Percentiles rank a stretch among this genome's conserved stretches.
Evolutionary conservation across 2,797 vertebrate species (phyloP).

Genomic region (Streptopelia turtur): DNA sequence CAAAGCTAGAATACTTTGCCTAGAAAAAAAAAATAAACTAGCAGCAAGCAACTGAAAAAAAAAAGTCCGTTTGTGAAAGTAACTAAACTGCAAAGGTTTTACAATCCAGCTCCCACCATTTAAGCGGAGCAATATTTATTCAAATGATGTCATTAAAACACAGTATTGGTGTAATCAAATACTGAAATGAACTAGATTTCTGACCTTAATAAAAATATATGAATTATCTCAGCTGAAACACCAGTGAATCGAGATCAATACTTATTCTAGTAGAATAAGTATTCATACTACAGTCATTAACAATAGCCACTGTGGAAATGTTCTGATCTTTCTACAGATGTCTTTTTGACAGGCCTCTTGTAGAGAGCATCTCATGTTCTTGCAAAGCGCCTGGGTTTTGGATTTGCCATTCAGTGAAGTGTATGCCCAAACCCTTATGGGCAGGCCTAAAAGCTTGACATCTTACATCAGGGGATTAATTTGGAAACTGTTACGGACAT

Average conservation of each 20-base stretch:
- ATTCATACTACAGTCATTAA: neutral
- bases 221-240: neutral
- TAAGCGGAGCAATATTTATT: neutral
- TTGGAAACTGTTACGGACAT: neutral
- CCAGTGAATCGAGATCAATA: neutral
- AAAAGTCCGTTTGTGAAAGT: neutral
- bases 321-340: neutral
- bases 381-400: neutral
- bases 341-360: neutral
- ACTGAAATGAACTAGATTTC: neutral
- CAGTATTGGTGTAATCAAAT: neutral
- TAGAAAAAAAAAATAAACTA: neutral
- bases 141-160: neutral
- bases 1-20: neutral
- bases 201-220: neutral
- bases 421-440: neutral
- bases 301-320: neutral
- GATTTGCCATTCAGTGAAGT: neutral
- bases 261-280: neutral
- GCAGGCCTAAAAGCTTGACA: neutral
- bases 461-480: neutral
- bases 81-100: neutral
- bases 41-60: neutral
- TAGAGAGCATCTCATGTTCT: neutral
- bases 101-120: neutral